Evolutionary conservation across 2,888 invertebrate species (phyloP).

Genomic region (Pecten maximus): DNA sequence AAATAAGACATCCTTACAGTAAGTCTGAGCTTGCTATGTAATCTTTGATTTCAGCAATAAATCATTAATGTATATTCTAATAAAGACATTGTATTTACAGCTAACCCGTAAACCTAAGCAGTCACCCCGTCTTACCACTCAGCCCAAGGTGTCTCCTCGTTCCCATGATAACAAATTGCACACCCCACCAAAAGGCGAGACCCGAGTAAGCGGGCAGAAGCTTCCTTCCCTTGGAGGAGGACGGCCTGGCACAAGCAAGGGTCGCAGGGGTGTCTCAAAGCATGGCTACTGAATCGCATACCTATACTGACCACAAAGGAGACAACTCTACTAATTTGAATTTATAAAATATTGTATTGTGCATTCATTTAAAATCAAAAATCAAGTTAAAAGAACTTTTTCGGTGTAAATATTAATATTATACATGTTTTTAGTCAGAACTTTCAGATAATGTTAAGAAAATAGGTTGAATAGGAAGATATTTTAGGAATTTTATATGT

Average conservation of each 20-base stretch:
- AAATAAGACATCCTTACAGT: too few relatives aligned
- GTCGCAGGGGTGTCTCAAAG: background rate
- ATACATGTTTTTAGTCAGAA: too few relatives aligned
- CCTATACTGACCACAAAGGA: background rate
- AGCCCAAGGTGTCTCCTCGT: background rate
- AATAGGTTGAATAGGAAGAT: too few relatives aligned
- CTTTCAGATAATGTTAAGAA: too few relatives aligned
- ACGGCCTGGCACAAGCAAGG: slow-evolving; percentile 18
- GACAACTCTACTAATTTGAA: background rate
- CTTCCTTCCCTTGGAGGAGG: background rate
- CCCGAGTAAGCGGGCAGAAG: background rate
- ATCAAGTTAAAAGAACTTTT: background rate
- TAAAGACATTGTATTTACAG: background rate
- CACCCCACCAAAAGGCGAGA: background rate
- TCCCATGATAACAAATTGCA: background rate
- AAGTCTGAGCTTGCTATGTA: too few relatives aligned
- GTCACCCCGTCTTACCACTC: background rate
- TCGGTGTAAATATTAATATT: too few relatives aligned
- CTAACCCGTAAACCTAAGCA: background rate
- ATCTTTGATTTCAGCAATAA: too few relatives aligned
- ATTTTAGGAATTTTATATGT: too few relatives aligned
- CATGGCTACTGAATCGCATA: background rate
- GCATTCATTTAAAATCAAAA: background rate
- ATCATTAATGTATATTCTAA: too few relatives aligned
- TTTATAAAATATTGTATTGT: background rate